Evolutionary conservation across 2,113 vertebrate species (phyloP), one percentile per base, ranked within the genome.

Genomic region (Scomber colias): DNA sequence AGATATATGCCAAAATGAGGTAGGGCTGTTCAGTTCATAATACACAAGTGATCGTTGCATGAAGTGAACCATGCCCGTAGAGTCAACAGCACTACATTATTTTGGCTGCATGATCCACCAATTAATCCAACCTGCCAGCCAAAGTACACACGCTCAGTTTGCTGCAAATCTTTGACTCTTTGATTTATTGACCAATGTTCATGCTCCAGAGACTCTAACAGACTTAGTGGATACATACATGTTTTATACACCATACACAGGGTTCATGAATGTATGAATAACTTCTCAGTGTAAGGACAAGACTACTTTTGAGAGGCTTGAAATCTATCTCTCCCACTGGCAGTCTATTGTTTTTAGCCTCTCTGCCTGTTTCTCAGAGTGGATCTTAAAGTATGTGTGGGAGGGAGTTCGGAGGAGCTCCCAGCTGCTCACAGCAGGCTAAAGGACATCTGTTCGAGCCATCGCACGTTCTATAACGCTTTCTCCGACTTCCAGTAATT

Each of bases 391-490:
- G 44, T 67, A 21, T 50, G 69, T 64, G 70, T 72, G 66, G 85
- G 79, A 55, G 77, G 64, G 73, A 40, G 62, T 44, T 59, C 79
- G 54, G 51, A 67, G 71, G 71, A 82, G 71, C 46, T 66, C 72
- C 55, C 87, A 89, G 60, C 79, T 87, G 82, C 64, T 72, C 74
- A 0, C 80, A 74, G 71, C 45, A 0, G 83, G 80, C 57, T 55
- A 56, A 60, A 67, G 67, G 54, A 88, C 87, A 91, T 90, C 89
- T 84, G 87, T 72, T 82, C 17, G 75, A 89, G 66, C 35, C 71
- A 71, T 87, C 81, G 44, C 53, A 55, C 70, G 56, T 67, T 70
- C 53, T 67, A 15, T 13, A 19, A 64, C 8, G 6, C 63, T 57
- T 15, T 17, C 50, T 56, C 65, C 49, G 15, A 76, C 61, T 78